Evolutionary conservation across 2,797 vertebrate species (phyloP), one percentile per base, ranked within the genome.

Genomic region (Rhinichthys osculus): DNA sequence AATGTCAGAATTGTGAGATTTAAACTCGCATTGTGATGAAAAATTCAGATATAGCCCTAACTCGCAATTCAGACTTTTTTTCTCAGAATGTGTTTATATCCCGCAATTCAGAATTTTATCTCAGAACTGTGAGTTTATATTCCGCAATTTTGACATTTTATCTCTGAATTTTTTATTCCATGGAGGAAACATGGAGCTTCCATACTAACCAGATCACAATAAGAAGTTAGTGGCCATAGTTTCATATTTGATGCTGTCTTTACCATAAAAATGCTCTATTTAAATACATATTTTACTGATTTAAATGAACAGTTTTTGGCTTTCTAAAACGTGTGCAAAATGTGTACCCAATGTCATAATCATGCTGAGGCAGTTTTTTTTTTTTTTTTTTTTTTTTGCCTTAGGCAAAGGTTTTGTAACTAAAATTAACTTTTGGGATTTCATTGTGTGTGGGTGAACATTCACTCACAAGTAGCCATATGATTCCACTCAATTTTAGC

Each of bases 401-500:
- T 33, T 23, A 54, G 21, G 40, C 38, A 77, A 77, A 23, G 19
- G 11, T 77, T 76, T 54, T 77, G 3, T 38, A 35, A 57, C 74
- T 78, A 54, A 76, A 54, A 59, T 40, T 1, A 17, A 78, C 35
- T 59, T 76, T n/a, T 40, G 74, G 33, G n/a, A 44, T 80, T 80
- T 47, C 19, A 47, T 47, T 79, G 40, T 80, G 59, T 67, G 17
- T 30, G 62, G 40, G 42, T 1, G 78, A 64, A 47, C 59, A 30
- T 23, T 64, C n/a, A 81, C 27, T 66, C 40, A 27, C 2, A 42
- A 69, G 7, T n/a, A 69, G 44, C 21, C 72, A 52, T 33, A 9
- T 27, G 44, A 44, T 52, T 52, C 21, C 47, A 40, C 66, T 7
- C 4, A 66, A 19, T 54, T 52, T n/a, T 17, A 17, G 47, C 44